Evolutionary conservation across 2,888 invertebrate species (phyloP).

Genomic region (Cantharis lateralis): DNA sequence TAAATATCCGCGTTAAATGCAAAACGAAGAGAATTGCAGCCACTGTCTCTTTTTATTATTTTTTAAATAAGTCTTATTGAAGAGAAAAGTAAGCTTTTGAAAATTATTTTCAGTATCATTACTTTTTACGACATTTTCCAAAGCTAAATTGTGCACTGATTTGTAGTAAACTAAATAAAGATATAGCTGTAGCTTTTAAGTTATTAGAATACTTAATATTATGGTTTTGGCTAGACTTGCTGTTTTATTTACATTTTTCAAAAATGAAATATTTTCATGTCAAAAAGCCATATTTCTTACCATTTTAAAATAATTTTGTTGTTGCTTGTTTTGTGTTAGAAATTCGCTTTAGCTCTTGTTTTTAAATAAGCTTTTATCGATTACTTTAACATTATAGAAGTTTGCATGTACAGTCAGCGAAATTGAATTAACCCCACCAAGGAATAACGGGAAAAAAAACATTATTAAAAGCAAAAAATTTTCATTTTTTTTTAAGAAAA

Average conservation of each 20-base stretch:
- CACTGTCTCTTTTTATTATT: not conserved
- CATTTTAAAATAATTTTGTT: not conserved
- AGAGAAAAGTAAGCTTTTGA: not conserved
- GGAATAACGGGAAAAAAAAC: too few species aligned
- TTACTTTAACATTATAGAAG: not conserved
- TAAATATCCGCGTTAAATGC: not conserved
- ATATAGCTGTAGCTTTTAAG: conserved; percentile 13
- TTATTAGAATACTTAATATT: conserved; percentile 15
- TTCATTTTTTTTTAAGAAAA: too few species aligned
- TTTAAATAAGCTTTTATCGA: not conserved
- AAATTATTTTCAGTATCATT: conserved; percentile 2
- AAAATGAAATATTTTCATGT: not conserved
- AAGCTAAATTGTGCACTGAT: not conserved
- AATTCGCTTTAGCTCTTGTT: not conserved
- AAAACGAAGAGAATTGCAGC: not conserved
- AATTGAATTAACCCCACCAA: too few species aligned
- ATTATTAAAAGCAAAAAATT: too few species aligned
- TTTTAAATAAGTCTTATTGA: not conserved
- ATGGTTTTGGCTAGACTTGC: conserved; percentile 13
- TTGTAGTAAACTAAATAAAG: not conserved
- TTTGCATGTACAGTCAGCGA: not conserved
- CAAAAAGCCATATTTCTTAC: not conserved
- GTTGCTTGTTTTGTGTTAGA: not conserved
- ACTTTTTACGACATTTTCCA: conserved; percentile 6
- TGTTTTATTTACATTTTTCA: not conserved